A percentile compares a stretch with the other conserved stretches of the same genome.
phyloP scores from a whole-genome alignment of 2,888 invertebrate genomes.

The Drosophila melanosoma region DNA sequence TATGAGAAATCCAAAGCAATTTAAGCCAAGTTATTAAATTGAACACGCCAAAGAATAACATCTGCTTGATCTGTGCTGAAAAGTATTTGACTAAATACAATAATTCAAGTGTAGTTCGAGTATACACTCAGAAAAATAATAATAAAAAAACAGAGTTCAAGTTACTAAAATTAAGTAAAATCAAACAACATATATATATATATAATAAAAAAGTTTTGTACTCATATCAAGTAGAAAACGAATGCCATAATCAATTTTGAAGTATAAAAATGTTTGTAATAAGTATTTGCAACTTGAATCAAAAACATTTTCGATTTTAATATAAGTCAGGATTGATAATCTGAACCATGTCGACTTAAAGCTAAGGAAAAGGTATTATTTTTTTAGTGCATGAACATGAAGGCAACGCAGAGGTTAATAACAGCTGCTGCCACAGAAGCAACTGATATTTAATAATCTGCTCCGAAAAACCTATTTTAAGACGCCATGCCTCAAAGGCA shows the following conservation, averaged over 20 bases:
- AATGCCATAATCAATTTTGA: no score
- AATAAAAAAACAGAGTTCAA: not conserved
- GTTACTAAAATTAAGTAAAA: not conserved
- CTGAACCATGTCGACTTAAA: not conserved
- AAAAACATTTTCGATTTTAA: not conserved
- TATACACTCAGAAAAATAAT: not conserved
- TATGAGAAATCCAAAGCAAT: constrained; percentile 22
- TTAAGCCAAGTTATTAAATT: not conserved
- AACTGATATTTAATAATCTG: constrained; percentile 71
- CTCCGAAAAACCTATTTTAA: constrained; percentile 49
- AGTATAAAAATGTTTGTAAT: not conserved
- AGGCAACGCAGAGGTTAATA: constrained; percentile 55
- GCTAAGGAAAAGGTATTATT: not conserved
- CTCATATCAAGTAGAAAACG: not conserved
- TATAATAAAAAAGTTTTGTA: no score
- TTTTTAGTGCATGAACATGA: constrained; percentile 33
- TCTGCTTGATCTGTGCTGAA: not conserved
- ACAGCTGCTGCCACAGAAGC: constrained; percentile 70
- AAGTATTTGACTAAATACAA: constrained; percentile 31
- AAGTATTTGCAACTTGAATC: not conserved
- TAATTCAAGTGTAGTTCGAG: not conserved
- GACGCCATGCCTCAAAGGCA: constrained; percentile 50
- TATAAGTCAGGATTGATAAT: constrained; percentile 3
- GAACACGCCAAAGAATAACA: not conserved
- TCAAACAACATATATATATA: no score